These are phyloP conservation scores for Phania funesta DNA, from an alignment of 2,888 invertebrate genomes.

Conservation along the genomic window DNA sequence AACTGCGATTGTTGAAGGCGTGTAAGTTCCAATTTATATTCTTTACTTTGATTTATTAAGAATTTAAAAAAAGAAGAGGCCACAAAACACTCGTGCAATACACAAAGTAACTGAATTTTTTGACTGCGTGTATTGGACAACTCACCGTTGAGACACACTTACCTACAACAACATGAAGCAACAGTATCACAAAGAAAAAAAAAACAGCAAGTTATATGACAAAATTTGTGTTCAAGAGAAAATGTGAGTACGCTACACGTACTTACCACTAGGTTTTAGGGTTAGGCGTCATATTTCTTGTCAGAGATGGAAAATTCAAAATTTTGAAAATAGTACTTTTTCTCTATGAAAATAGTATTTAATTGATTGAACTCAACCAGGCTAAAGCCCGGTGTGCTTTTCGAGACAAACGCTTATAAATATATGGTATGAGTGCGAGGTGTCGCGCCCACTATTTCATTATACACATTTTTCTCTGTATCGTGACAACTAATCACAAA, in stretches of 20 bases:
- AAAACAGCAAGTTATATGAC: slow-evolving; percentile 1
- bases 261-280: neutral
- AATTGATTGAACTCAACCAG: too few species aligned
- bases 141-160: slow-evolving; percentile 60
- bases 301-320: too few species aligned
- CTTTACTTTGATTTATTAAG: slow-evolving; percentile 81
- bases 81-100: slow-evolving; percentile 36
- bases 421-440: too few species aligned
- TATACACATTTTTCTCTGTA: too few species aligned
- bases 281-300: slow-evolving; percentile 50
- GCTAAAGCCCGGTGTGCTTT: too few species aligned
- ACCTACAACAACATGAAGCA: slow-evolving; percentile 40
- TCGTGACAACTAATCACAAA: too few species aligned
- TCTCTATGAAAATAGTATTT: too few species aligned
- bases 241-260: slow-evolving; percentile 24
- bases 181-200: slow-evolving; percentile 17
- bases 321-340: too few species aligned
- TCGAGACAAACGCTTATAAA: too few species aligned
- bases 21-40: slow-evolving; percentile 80
- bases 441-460: too few species aligned
- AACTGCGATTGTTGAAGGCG: slow-evolving; percentile 79
- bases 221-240: slow-evolving; percentile 36
- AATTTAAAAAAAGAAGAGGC: slow-evolving; percentile 79
- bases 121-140: slow-evolving; percentile 55
- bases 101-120: slow-evolving; percentile 35